Base-by-base conservation (phyloP, 2,888 invertebrate genomes). In the Drosophila leonis region DNA sequence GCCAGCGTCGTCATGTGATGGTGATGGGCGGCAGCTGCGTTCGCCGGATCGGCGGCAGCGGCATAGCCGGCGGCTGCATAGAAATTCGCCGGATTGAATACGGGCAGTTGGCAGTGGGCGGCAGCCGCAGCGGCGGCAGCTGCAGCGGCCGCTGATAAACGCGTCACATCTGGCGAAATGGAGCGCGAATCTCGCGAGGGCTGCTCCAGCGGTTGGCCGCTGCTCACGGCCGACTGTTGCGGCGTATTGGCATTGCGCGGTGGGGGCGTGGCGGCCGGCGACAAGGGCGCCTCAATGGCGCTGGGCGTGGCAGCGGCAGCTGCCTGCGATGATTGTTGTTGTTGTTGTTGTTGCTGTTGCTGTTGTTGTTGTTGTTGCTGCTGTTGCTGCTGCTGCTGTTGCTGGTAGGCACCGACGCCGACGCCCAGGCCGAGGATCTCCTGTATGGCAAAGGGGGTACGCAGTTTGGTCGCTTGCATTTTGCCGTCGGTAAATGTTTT, bases 381-480 rank as follows among this genome's bases (percentile, higher is more conserved):
- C n/a, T 88, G 86, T 0, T 46, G 46, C 0, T 48, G 46, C 1
- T 46, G 46, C 7, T 49, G 48, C 12, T 49, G 49, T 27, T 85
- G 90, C 15, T 90, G 90, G 52, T 90, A 90, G 78, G 88, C 91
- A 6, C 90, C 89, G 0, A 83, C 88, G 9, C 92, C 92, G 42
- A 92, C 92, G 52, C 93, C 93, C 62, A 93, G 79, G 54, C 93
- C 93, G 54, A 93, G 90, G 46, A 93, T 93, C 78, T 93, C 93
- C 73, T 93, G 93, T 60, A 93, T 93, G 72, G 93, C 93, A 65
- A 93, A 93, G 10, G 93, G 93, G 7, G 93, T 93, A 9, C 93
- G 91, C 93, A 93, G 92, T 92, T 93, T 93, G 59, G 93, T 93
- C 37, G 93, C 93, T 80, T 93, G 93, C 93, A 93, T 93, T 84